A percentile compares a stretch with the other conserved stretches of the same genome.
Conservation (phyloP, 2,113 vertebrate genomes). For the Nicator chloris region DNA sequence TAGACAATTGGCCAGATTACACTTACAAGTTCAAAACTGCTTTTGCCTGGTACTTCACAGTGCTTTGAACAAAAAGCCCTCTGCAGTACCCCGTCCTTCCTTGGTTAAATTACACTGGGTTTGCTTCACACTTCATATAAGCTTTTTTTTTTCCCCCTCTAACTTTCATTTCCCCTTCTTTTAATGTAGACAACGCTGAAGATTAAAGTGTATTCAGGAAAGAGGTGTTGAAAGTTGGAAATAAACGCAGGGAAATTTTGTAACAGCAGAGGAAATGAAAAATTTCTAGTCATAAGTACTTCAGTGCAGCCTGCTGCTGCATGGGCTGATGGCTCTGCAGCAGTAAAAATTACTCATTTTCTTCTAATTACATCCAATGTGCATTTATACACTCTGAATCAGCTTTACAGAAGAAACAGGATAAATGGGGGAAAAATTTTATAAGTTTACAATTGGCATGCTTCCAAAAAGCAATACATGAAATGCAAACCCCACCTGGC, state of each 20-base stretch:
- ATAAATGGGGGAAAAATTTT: neutral
- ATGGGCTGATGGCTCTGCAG: neutral
- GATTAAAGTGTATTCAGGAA: neutral
- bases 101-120: neutral
- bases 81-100: neutral
- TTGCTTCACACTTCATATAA: neutral
- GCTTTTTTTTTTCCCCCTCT: neutral
- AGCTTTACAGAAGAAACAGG: neutral
- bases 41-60: neutral
- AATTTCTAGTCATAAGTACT: neutral
- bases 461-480: neutral
- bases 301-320: neutral
- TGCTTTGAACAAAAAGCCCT: neutral
- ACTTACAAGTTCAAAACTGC: neutral
- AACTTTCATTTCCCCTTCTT: neutral
- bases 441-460: neutral
- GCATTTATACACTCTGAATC: neutral
- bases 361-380: neutral
- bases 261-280: conserved; percentile 10
- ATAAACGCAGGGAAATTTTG: neutral
- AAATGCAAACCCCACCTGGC: neutral
- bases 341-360: neutral
- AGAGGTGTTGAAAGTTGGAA: neutral
- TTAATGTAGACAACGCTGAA: neutral
- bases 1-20: neutral